These are phyloP conservation scores for Microctenopoma stevenorrisi DNA, from an alignment of 2,797 vertebrate species.

Conservation along the genomic window DNA sequence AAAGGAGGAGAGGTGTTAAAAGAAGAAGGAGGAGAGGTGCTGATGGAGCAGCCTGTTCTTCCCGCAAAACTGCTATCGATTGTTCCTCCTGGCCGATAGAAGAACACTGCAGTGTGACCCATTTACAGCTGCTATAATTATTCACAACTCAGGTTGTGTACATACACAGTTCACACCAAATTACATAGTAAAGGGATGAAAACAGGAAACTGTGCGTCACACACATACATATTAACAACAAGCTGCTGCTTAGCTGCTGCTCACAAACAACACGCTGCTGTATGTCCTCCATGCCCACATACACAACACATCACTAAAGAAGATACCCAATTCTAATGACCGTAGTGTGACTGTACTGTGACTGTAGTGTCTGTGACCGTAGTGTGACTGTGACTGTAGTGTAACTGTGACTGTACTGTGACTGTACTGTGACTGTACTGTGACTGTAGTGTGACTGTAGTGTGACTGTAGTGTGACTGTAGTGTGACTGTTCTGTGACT, in stretches of 20 bases:
- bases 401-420: no score
- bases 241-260: slow-evolving; percentile 16
- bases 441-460: no score
- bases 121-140: slow-evolving; percentile 52
- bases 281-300: no score
- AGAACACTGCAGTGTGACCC: slow-evolving; percentile 41
- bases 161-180: not conserved
- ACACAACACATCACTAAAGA: no score
- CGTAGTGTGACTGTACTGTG: no score
- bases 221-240: not conserved
- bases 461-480: no score
- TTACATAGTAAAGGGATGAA: no score
- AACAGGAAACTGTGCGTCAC: not conserved
- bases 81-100: slow-evolving; percentile 27
- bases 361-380: no score
- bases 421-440: no score
- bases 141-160: slow-evolving; percentile 3
- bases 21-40: not conserved
- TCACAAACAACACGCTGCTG: not conserved
- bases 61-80: slow-evolving; percentile 40
- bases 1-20: not conserved
- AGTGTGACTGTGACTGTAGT: no score
- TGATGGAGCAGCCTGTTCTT: slow-evolving; percentile 14
- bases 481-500: no score
- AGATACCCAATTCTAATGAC: no score